Conservation (phyloP, 2,113 vertebrate species). For the Heliornis fulica region DNA sequence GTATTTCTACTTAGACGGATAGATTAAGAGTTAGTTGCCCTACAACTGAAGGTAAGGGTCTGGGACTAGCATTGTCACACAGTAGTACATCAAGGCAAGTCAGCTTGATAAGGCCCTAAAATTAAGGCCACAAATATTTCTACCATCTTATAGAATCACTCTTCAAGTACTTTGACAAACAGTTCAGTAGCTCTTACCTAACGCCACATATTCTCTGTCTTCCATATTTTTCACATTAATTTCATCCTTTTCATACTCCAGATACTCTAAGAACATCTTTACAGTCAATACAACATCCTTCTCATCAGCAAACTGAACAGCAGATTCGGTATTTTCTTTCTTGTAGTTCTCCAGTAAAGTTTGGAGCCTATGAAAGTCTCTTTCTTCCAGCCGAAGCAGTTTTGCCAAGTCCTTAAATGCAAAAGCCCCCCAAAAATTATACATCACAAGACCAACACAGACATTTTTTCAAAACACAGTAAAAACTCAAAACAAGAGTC, state of each 20-base stretch:
- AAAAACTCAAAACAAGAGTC: background rate
- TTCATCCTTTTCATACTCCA: conserved; percentile 82
- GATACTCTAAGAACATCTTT: conserved; percentile 85
- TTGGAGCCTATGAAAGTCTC: conserved; percentile 80
- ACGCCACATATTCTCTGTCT: conserved; percentile 69
- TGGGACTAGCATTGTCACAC: background rate
- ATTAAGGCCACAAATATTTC: background rate
- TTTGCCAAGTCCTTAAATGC: conserved; percentile 73
- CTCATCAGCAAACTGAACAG: conserved; percentile 81
- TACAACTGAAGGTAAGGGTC: background rate
- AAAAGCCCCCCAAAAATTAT: background rate
- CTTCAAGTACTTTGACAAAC: background rate
- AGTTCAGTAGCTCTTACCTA: conserved; percentile 67
- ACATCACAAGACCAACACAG: background rate
- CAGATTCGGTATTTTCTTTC: conserved; percentile 72
- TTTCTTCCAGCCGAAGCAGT: conserved; percentile 77
- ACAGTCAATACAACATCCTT: conserved; percentile 71
- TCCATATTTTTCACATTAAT: conserved; percentile 78
- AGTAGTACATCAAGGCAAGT: background rate
- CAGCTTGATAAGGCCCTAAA: background rate
- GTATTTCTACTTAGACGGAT: background rate
- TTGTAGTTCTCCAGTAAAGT: conserved; percentile 83
- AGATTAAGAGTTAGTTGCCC: background rate
- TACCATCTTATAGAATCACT: background rate
- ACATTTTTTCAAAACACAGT: background rate